Conservation (phyloP, 2,797 vertebrate species). For the Staurois parvus region DNA sequence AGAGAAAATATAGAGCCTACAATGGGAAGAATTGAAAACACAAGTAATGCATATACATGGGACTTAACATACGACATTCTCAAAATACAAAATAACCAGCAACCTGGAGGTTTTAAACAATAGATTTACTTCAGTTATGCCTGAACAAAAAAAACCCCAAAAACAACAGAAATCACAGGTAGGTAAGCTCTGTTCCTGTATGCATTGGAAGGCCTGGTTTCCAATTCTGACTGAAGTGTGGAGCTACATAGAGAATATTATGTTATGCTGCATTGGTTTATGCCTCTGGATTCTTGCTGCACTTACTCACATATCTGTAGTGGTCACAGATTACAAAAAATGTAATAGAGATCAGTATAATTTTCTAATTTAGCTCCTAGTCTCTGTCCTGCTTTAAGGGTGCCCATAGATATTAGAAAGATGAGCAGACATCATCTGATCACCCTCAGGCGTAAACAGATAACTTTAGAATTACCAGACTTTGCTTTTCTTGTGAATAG, state of each 20-base stretch:
- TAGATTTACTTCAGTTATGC: neutral
- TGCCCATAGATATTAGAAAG: too few relatives aligned
- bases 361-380: too few relatives aligned
- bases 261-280: neutral
- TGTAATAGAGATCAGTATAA: too few relatives aligned
- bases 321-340: neutral
- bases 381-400: too few relatives aligned
- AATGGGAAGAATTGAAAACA: neutral
- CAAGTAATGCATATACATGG: neutral
- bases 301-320: neutral
- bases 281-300: neutral
- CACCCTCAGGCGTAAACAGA: too few relatives aligned
- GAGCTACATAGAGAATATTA: neutral
- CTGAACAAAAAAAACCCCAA: too few relatives aligned
- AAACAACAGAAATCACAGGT: neutral
- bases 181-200: neutral
- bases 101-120: neutral
- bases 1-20: neutral
- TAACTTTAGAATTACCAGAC: neutral
- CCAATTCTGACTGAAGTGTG: neutral
- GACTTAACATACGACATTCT: neutral
- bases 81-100: neutral
- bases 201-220: neutral
- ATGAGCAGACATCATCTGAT: too few relatives aligned
- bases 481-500: neutral